These are phyloP conservation scores for Agrochola circellaris DNA, from an alignment of 2,888 invertebrate species.

Conservation along the genomic window DNA sequence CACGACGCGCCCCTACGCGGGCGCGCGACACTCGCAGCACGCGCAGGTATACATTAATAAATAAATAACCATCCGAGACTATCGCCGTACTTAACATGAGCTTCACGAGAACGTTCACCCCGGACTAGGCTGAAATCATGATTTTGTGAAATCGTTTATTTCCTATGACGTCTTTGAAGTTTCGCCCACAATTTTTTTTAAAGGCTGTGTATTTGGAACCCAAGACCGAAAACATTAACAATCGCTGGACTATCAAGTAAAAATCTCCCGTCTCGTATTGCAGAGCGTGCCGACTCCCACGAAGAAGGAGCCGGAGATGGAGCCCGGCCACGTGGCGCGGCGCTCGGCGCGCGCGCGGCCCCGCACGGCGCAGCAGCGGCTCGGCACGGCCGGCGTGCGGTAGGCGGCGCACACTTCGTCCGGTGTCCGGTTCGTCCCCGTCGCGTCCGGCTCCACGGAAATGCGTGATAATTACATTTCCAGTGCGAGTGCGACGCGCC, in stretches of 20 bases:
- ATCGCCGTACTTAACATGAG: no score
- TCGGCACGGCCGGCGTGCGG: slow-evolving; percentile 78
- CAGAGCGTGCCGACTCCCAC: slow-evolving; percentile 74
- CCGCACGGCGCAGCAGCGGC: slow-evolving; percentile 80
- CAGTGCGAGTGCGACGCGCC: slow-evolving; percentile 40
- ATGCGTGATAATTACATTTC: slow-evolving; percentile 28
- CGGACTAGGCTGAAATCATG: no score
- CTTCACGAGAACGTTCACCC: no score
- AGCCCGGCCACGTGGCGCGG: slow-evolving; percentile 72
- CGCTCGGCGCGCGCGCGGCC: slow-evolving; percentile 73
- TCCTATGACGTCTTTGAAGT: background rate
- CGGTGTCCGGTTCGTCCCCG: background rate
- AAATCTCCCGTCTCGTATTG: slow-evolving; percentile 2
- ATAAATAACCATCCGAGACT: no score
- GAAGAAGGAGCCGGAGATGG: slow-evolving; percentile 76
- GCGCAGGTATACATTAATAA: no score
- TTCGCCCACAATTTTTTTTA: background rate
- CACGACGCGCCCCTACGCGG: slow-evolving; percentile 93
- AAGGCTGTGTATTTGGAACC: background rate
- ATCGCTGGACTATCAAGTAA: background rate
- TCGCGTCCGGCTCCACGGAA: slow-evolving; percentile 31
- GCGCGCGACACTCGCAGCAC: slow-evolving; percentile 8
- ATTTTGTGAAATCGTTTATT: background rate
- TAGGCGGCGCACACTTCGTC: no score
- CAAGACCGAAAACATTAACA: background rate